Conservation (phyloP, 2,888 invertebrate genomes). For the Pseudoips prasinana region DNA sequence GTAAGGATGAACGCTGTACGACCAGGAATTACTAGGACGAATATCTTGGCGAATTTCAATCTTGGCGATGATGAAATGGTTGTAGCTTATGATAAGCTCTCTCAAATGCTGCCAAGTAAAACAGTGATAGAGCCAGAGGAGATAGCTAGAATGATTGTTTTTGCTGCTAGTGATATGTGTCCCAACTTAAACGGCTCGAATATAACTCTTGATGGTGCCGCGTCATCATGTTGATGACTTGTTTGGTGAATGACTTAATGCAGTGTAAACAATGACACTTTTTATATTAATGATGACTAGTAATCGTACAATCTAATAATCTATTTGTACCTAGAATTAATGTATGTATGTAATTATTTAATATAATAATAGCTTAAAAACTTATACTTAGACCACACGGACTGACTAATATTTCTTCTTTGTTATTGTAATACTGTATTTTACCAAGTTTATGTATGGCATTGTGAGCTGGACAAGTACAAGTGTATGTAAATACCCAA, state of each 20-base stretch:
- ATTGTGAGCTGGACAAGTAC: too few relatives aligned
- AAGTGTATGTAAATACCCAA: too few relatives aligned
- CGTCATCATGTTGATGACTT: conserved; percentile 40
- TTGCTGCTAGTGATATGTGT: conserved; percentile 48
- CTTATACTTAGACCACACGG: too few relatives aligned
- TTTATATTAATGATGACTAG: not conserved
- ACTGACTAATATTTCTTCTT: too few relatives aligned
- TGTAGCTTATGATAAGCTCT: conserved; percentile 41
- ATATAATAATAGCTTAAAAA: too few relatives aligned
- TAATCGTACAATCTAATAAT: too few relatives aligned
- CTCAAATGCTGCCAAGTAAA: conserved; percentile 43
- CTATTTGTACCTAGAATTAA: too few relatives aligned
- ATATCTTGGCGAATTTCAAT: conserved; percentile 53
- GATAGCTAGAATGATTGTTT: conserved; percentile 54
- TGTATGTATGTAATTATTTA: too few relatives aligned
- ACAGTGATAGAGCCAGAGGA: conserved; percentile 56
- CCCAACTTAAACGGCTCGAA: conserved; percentile 52
- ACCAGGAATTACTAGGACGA: conserved; percentile 56
- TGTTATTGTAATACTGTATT: too few relatives aligned
- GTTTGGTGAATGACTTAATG: too few relatives aligned
- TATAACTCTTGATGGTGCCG: conserved; percentile 48
- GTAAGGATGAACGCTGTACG: conserved; percentile 61
- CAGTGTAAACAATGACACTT: not conserved
- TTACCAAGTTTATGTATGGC: too few relatives aligned
- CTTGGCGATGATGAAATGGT: conserved; percentile 47